A percentile compares a stretch with the other conserved stretches of the same genome.
Evolutionary conservation across 2,888 invertebrate genomes (phyloP).

Genomic region (Thereva unica): DNA sequence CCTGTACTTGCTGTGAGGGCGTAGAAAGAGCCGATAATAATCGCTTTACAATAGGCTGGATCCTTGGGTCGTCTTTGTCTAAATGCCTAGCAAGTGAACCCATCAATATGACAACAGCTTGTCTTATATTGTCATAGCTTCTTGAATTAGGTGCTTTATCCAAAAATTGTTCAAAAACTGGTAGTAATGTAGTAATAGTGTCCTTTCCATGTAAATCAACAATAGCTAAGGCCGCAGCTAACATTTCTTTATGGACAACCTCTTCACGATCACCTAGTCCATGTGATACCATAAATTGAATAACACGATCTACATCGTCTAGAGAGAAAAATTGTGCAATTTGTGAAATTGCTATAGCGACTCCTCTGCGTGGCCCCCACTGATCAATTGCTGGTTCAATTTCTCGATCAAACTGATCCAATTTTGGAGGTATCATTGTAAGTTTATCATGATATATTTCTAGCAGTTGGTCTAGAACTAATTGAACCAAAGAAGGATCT

Average conservation of each 20-base stretch:
- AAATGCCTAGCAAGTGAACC: slow-evolving; percentile 96
- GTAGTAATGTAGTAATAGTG: slow-evolving; percentile 75
- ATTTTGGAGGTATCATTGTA: slow-evolving; percentile 78
- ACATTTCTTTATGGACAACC: slow-evolving; percentile 85
- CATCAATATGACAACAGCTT: slow-evolving; percentile 96
- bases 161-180: slow-evolving; percentile 91
- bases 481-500: slow-evolving; percentile 61
- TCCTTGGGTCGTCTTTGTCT: slow-evolving; percentile 83
- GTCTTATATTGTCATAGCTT: slow-evolving; percentile 88
- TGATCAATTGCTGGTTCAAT: slow-evolving; percentile 83
- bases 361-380: slow-evolving; percentile 89
- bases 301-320: slow-evolving; percentile 70
- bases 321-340: slow-evolving; percentile 69
- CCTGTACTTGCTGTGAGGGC: slow-evolving; percentile 97
- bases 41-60: slow-evolving; percentile 91
- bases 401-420: slow-evolving; percentile 91
- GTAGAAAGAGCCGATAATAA: slow-evolving; percentile 90
- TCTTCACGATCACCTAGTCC: slow-evolving; percentile 86
- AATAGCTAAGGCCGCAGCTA: slow-evolving; percentile 88
- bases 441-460: slow-evolving; percentile 76
- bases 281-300: slow-evolving; percentile 82
- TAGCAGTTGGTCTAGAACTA: slow-evolving; percentile 68
- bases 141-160: slow-evolving; percentile 91
- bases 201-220: slow-evolving; percentile 92
- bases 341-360: slow-evolving; percentile 79